phyloP scores from a whole-genome alignment of 2,113 vertebrate genomes.

The Caretta caretta region DNA sequence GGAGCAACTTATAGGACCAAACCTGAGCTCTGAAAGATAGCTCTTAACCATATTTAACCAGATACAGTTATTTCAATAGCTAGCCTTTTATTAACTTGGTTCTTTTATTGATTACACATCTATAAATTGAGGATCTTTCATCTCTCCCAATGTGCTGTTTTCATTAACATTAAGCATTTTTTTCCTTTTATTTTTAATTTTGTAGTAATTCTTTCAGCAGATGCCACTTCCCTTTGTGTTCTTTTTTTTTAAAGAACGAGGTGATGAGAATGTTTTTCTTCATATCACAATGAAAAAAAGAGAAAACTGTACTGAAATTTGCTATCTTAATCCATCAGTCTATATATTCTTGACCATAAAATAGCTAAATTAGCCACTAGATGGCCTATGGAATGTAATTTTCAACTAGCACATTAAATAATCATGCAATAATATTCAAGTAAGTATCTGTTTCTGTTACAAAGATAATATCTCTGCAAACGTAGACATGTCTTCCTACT shows the following conservation, averaged over 20 bases:
- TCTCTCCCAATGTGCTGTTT: neutral
- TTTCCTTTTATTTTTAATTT: neutral
- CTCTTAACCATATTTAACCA: neutral
- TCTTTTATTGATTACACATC: neutral
- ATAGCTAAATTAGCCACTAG: conserved; percentile 34
- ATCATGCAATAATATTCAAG: neutral
- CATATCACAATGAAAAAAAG: neutral
- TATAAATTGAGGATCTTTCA: neutral
- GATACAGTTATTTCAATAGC: neutral
- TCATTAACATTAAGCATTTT: neutral
- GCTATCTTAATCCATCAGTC: neutral
- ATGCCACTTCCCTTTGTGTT: neutral
- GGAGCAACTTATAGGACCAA: neutral
- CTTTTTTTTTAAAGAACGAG: neutral
- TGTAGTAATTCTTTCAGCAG: neutral
- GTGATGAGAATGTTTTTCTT: neutral
- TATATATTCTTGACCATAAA: neutral
- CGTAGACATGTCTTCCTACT: neutral
- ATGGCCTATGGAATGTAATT: conserved; percentile 25
- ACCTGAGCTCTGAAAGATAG: neutral
- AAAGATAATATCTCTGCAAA: neutral
- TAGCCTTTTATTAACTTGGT: neutral
- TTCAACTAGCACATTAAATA: neutral
- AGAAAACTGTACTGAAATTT: accelerated
- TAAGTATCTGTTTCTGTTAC: neutral